phyloP scores from a whole-genome alignment of 2,113 vertebrate genomes.

The Phainopepla nitens region DNA sequence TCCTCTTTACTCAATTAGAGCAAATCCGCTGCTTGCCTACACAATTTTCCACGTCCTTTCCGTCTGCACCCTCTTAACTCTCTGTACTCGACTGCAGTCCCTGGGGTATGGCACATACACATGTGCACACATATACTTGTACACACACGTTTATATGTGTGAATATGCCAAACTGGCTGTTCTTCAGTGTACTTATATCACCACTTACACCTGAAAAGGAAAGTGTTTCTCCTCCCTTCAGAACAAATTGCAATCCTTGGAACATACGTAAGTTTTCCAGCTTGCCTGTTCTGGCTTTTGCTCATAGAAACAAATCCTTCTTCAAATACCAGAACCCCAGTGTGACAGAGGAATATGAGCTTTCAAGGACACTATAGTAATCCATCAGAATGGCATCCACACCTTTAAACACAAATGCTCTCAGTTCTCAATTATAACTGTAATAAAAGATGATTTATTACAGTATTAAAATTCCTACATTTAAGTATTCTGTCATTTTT shows the following conservation, averaged over 20 bases:
- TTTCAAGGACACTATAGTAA: not conserved
- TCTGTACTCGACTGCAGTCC: not conserved
- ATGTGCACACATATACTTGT: not conserved
- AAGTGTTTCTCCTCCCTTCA: not conserved
- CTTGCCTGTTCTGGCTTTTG: not conserved
- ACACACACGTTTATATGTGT: not conserved
- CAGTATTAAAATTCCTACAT: not conserved
- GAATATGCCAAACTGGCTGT: not conserved
- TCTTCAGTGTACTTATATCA: not conserved
- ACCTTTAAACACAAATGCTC: not conserved
- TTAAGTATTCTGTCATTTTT: not conserved
- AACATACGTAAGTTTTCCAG: not conserved
- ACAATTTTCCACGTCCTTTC: not conserved
- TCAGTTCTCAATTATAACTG: not conserved
- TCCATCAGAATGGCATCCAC: not conserved
- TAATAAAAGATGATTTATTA: not conserved
- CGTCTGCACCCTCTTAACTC: rapidly evolving
- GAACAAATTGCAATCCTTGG: not conserved
- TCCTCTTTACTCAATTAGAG: not conserved
- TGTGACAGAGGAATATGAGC: not conserved
- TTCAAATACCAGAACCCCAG: not conserved
- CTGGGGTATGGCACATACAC: too few relatives aligned
- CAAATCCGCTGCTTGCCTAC: not conserved
- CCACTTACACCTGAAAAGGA: not conserved
- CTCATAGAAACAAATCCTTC: not conserved